Evolutionary conservation across 2,797 vertebrate genomes (phyloP).

Genomic region (Karalla daura): DNA sequence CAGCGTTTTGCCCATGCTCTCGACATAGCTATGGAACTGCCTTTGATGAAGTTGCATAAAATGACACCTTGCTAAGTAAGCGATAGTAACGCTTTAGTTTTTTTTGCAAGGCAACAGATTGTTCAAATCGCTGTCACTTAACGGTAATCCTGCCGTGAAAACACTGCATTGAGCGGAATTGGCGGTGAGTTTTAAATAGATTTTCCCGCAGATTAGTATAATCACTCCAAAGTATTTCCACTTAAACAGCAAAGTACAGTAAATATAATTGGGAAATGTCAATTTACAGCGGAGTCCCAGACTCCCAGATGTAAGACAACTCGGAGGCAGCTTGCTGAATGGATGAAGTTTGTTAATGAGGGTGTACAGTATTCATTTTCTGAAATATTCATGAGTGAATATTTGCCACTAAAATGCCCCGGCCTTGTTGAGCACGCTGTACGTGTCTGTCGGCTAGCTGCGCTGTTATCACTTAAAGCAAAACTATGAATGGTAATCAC

Average conservation of each 20-base stretch:
- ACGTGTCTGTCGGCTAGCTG: slow-evolving; percentile 6
- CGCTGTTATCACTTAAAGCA: slow-evolving; percentile 23
- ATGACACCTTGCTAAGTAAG: slow-evolving; percentile 1
- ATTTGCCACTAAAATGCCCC: slow-evolving; percentile 5
- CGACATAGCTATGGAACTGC: no score
- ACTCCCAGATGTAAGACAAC: not conserved
- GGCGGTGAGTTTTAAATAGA: not conserved
- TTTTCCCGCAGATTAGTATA: not conserved
- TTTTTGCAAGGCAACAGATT: slow-evolving; percentile 13
- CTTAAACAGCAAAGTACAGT: not conserved
- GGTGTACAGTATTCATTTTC: slow-evolving; percentile 18
- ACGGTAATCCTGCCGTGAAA: no score
- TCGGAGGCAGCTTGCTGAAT: slow-evolving; percentile 11
- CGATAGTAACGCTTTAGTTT: no score
- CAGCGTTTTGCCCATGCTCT: slow-evolving; percentile 4
- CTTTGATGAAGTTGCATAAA: slow-evolving; percentile 20
- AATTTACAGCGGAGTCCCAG: not conserved
- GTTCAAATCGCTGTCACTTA: not conserved
- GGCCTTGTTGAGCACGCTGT: slow-evolving; percentile 18
- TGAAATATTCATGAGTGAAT: slow-evolving; percentile 39
- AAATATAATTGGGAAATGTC: not conserved
- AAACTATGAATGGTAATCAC: slow-evolving; percentile 16
- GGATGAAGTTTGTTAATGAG: slow-evolving; percentile 12
- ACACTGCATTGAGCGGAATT: not conserved
- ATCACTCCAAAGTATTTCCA: not conserved